Evolutionary conservation across 2,888 invertebrate genomes (phyloP), one percentile per base, ranked within the genome.

Genomic region (Dicyrtoma fusca): DNA sequence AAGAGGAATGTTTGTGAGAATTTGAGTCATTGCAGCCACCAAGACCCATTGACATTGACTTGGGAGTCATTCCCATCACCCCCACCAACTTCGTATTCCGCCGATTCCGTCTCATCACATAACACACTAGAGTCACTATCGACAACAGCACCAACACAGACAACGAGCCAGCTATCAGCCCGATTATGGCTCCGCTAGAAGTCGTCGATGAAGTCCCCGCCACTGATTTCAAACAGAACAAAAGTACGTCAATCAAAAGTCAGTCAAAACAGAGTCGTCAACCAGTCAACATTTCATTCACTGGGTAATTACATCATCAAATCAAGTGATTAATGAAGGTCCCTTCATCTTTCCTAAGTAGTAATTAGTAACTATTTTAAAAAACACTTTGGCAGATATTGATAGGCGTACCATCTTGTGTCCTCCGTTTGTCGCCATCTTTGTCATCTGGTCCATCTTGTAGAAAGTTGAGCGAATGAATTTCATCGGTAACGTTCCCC

Each of bases 131-230:
- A 81, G 89, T 88, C 34, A 89, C 88, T 72, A 89, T 75, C 11
- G 77, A 84, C 23, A 90, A 84, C 8, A 91, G 84, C 0, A 88
- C 88, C 61, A 89, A 85, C 82, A 90, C 88, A 2, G 89, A 89
- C 75, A 90, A 82, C 0, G 88, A 87, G 0, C 89, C 89, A 47
- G 90, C 89, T 19, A 91, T 87, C 1, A 91, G 84, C 0, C 90
- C 87, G 11, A 89, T 88, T 72, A 89, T 88, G 76, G 87, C 82
- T 74, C 80, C 77, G 87, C 47, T 86, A 84, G 11, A 87, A 86
- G 77, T 86, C 89, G 77, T 84, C 88, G 84, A 68, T 6, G 72
- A 63, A 8, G 71, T 70, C 42, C 76, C 76, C 64, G 76, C 62
- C 10, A 75, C 76, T 45, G 34, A 55, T 45, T n/a, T n/a, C n/a